These are phyloP conservation scores for Gymnodraco acuticeps DNA, from an alignment of 2,797 vertebrate genomes.

Conservation along the genomic window DNA sequence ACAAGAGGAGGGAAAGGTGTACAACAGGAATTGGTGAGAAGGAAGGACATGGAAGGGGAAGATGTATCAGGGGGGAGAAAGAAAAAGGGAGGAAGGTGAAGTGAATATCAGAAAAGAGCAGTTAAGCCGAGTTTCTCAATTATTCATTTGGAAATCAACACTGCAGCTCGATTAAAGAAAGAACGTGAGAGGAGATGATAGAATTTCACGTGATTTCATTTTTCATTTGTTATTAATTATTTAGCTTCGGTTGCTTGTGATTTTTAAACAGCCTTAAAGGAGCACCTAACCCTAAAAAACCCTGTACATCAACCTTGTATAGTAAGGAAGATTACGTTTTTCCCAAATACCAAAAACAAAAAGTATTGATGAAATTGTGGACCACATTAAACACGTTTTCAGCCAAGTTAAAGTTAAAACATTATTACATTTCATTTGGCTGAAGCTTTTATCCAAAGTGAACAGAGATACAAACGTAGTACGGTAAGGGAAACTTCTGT, in stretches of 20 bases:
- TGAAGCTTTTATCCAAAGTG: no score
- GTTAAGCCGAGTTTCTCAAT: constrained; percentile 73
- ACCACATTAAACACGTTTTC: no score
- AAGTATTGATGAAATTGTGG: no score
- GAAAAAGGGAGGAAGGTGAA: constrained; percentile 25
- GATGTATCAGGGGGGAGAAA: constrained; percentile 16
- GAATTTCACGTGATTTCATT: constrained; percentile 36
- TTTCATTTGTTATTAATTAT: constrained; percentile 51
- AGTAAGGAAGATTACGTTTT: no score
- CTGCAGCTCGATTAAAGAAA: constrained; percentile 37
- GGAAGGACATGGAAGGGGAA: constrained; percentile 27
- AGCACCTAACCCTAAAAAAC: no score
- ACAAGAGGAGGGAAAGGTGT: constrained; percentile 17
- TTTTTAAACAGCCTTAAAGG: constrained; percentile 4
- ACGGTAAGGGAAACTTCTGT: no score
- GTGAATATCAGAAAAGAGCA: constrained; percentile 61
- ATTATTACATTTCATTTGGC: no score
- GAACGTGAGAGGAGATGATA: constrained; percentile 26
- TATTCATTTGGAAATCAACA: constrained; percentile 80
- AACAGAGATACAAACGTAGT: no score
- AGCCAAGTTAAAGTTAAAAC: no score
- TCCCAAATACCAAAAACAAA: no score
- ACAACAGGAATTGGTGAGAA: constrained; percentile 24
- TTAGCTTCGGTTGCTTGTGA: constrained; percentile 18
- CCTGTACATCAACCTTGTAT: no score